phyloP scores from a whole-genome alignment of 30 jellyfish, hydroid and myxozoan species.

The Cassiopea andromeda region DNA sequence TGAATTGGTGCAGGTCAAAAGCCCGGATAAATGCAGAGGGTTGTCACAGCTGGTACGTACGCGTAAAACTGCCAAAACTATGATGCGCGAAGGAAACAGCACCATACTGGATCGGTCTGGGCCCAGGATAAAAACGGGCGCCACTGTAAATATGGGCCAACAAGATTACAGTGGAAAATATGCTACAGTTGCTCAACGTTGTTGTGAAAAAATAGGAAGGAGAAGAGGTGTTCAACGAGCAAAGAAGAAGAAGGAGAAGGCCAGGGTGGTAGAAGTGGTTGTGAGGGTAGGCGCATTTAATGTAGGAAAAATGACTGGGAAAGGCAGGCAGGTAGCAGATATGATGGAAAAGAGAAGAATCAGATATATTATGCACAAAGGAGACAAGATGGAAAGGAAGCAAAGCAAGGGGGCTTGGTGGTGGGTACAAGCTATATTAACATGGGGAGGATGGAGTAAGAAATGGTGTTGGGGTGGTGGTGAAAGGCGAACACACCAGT shows the following conservation, averaged over 20 bases:
- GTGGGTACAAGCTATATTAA: not conserved
- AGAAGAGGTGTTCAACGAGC: not conserved
- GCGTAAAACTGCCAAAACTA: not conserved
- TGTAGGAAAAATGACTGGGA: constrained; percentile 1
- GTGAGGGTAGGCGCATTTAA: not conserved
- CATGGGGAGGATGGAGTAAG: not conserved
- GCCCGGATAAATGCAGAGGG: too few species aligned
- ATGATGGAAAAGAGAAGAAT: not conserved
- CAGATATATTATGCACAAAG: not conserved
- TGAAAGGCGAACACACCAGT: not conserved
- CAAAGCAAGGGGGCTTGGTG: not conserved
- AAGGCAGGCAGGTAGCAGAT: constrained; percentile 1
- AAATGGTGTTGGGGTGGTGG: not conserved
- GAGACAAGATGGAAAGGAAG: not conserved
- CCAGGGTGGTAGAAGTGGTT: not conserved
- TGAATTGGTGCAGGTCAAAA: too few species aligned
- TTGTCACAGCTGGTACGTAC: too few species aligned
- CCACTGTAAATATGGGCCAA: not conserved
- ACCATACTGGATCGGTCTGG: not conserved
- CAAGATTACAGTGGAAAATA: not conserved
- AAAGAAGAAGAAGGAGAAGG: not conserved
- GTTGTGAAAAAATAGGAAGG: not conserved
- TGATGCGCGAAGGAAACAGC: not conserved
- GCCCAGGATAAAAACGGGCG: not conserved
- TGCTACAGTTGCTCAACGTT: not conserved